phyloP scores from a whole-genome alignment of 2,797 vertebrate genomes.

The Anguilla pacifica region DNA sequence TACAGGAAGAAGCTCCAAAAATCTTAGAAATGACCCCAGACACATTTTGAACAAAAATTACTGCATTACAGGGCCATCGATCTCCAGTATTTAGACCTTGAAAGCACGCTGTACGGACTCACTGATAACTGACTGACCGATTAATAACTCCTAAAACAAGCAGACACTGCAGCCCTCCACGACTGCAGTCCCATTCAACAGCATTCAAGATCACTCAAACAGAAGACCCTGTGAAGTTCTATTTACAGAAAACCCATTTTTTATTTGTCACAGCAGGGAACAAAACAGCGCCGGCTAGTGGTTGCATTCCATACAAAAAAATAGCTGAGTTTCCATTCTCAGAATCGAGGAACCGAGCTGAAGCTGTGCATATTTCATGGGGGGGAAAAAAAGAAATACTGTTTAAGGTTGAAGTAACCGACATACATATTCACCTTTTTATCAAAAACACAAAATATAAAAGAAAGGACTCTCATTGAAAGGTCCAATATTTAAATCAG shows the following conservation, averaged over 20 bases:
- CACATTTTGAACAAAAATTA: no score
- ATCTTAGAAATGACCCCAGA: no score
- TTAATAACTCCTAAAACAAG: no score
- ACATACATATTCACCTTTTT: constrained; percentile 65
- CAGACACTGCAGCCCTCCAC: no score
- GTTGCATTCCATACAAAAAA: constrained; percentile 45
- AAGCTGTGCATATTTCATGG: constrained; percentile 34
- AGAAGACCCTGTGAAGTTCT: constrained; percentile 55
- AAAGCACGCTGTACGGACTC: no score
- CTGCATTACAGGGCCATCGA: no score
- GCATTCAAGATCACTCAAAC: background rate
- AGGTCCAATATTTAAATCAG: constrained; percentile 72
- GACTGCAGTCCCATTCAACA: background rate
- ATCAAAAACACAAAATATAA: constrained; percentile 66
- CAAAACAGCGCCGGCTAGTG: constrained; percentile 49
- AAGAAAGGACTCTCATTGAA: constrained; percentile 66
- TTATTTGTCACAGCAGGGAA: constrained; percentile 42
- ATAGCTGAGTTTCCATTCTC: background rate
- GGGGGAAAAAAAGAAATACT: constrained; percentile 31
- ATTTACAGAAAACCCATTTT: constrained; percentile 59
- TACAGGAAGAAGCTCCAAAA: no score
- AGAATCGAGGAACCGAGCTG: background rate
- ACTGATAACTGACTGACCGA: no score
- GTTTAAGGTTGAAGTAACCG: constrained; percentile 46
- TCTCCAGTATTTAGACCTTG: no score